Percentiles rank a stretch among this genome's conserved stretches.
Conservation (phyloP, 2,888 invertebrate species). For the Invenusta paracnida region DNA sequence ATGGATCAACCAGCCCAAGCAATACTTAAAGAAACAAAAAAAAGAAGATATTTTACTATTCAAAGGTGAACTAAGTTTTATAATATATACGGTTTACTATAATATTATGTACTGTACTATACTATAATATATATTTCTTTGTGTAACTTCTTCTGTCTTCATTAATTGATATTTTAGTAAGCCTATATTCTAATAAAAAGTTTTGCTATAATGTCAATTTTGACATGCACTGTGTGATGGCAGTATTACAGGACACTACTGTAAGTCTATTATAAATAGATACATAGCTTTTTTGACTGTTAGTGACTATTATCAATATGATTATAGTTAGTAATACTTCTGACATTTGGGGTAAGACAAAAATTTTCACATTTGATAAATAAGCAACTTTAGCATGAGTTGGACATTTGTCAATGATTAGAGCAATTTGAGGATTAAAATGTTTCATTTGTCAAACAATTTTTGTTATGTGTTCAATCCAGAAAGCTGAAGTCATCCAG, state of each 20-base stretch:
- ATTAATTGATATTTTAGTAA: not conserved
- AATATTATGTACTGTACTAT: not conserved
- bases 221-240: not conserved
- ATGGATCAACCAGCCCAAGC: not conserved
- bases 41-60: not conserved
- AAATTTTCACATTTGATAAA: not conserved
- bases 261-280: too few relatives aligned
- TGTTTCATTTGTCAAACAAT: not conserved
- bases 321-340: too few relatives aligned
- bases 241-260: not conserved
- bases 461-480: not conserved
- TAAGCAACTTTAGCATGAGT: not conserved
- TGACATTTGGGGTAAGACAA: too few relatives aligned
- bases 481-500: not conserved
- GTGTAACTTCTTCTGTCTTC: not conserved
- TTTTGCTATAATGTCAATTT: not conserved
- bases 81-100: not conserved
- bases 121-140: not conserved
- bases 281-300: too few relatives aligned
- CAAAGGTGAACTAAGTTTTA: not conserved
- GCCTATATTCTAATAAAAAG: not conserved
- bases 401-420: not conserved
- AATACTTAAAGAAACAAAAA: not conserved
- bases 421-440: not conserved
- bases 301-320: too few relatives aligned